Evolutionary conservation across 2,888 invertebrate genomes (phyloP).

Genomic region (Amiota mariae): DNA sequence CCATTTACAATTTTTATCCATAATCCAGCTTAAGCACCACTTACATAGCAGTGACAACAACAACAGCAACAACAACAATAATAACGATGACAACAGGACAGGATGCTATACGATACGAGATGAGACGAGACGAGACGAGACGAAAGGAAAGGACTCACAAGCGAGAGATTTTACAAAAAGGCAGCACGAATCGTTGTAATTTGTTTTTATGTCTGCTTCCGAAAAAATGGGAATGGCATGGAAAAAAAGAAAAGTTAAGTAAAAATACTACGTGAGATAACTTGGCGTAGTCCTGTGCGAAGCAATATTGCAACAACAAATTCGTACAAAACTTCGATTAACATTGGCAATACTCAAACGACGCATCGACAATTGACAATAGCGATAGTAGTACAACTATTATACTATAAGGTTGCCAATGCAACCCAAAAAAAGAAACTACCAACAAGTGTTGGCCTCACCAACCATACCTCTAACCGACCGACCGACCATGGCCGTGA

Average conservation of each 20-base stretch:
- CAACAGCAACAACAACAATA: neutral
- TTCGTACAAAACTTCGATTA: slow-evolving; percentile 58
- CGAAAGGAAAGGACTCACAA: neutral
- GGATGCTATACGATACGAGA: neutral
- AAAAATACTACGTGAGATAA: slow-evolving; percentile 19
- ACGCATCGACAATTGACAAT: slow-evolving; percentile 34
- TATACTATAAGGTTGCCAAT: too few relatives aligned
- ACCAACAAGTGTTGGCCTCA: slow-evolving; percentile 12
- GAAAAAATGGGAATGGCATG: neutral
- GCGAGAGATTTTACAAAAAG: neutral
- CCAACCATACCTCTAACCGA: neutral
- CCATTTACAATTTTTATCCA: slow-evolving; percentile 66
- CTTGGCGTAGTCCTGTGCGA: neutral
- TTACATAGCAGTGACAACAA: slow-evolving; percentile 25
- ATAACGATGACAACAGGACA: neutral
- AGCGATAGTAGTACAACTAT: neutral
- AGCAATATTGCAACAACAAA: slow-evolving; percentile 10
- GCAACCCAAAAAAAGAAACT: too few relatives aligned
- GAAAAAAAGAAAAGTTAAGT: neutral
- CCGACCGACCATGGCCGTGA: slow-evolving; percentile 58
- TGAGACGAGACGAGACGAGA: too few relatives aligned
- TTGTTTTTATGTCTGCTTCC: slow-evolving; percentile 64
- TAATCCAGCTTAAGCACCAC: slow-evolving; percentile 65
- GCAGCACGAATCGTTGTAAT: slow-evolving; percentile 47
- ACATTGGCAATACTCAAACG: too few relatives aligned